Base-by-base conservation (phyloP, 2,113 vertebrate species). In the Festucalex cinctus region DNA sequence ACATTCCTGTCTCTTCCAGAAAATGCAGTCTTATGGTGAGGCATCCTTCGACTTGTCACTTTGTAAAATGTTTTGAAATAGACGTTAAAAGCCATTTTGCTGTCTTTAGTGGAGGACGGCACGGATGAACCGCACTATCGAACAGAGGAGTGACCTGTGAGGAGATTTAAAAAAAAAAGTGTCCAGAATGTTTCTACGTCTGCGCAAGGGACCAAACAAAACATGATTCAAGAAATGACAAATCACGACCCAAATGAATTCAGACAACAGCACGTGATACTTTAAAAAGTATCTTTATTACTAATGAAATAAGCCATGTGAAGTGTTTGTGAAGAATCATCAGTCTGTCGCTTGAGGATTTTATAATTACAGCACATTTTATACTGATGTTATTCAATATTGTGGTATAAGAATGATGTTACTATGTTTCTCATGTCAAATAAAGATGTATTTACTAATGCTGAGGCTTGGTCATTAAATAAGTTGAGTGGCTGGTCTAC, bases 101-200 rank as follows among this genome's bases (percentile, higher is more conserved):
- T 12, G 71, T 49, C 2, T 0, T 14, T 36, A 85, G 84, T 70
- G 63, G 78, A 82, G 54, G 85, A 80, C 16, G 74, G 72, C 13
- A 84, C 83, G 65, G 89, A 76, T 14, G 63, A 44, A 17, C 70
- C 89, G 32, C 86, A 88, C 72, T 84, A 85, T 88, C 0, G 88
- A 86, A 58, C 94, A 91, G 94, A 91, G 91, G 59, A 83, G 61
- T 0, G 92, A 94, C 44, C 26, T 79, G 22, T 90, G 71, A 90
- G 14, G 64, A 35, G n/a, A 69, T 36, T 1, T 9, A 32, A 32
- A 32, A 32, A 32, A 5, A n/a, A 6, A 9, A 9, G 35, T 2
- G n/a, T 10, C 10, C 5, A 41, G n/a, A 24, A 63, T 61, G 19
- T 61, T 64, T 46, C 20, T 2, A 12, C 12, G 3, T 13, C 44